These are phyloP conservation scores for Crotalus viridis DNA, from an alignment of 2,113 vertebrate species.

Conservation along the genomic window DNA sequence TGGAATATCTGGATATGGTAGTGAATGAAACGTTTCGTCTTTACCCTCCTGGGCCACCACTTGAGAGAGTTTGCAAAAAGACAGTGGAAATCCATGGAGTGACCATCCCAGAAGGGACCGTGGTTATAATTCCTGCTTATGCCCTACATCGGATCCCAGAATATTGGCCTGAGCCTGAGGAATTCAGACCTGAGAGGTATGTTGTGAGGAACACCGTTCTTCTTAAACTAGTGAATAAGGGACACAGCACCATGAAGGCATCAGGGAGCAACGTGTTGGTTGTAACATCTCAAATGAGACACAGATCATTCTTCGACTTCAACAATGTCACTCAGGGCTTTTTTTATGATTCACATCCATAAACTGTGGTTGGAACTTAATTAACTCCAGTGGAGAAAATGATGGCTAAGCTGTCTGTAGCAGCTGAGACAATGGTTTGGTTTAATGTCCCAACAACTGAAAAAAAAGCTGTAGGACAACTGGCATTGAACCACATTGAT, in stretches of 20 bases:
- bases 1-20: slow-evolving; percentile 84
- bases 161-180: slow-evolving; percentile 73
- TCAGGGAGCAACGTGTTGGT: slow-evolving; percentile 17
- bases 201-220: rapidly evolving
- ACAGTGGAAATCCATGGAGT: slow-evolving; percentile 75
- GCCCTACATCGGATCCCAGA: slow-evolving; percentile 61
- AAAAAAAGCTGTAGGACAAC: slow-evolving; percentile 56
- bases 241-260: not conserved
- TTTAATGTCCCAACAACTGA: slow-evolving; percentile 69
- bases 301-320: slow-evolving; percentile 60
- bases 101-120: slow-evolving; percentile 72
- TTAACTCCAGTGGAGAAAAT: slow-evolving; percentile 60
- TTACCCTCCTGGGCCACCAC: slow-evolving; percentile 53
- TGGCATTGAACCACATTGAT: slow-evolving; percentile 56
- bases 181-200: slow-evolving; percentile 80
- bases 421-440: slow-evolving; percentile 59
- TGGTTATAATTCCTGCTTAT: slow-evolving; percentile 65
- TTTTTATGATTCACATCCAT: slow-evolving; percentile 62
- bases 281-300: slow-evolving; percentile 48
- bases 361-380: slow-evolving; percentile 67
- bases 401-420: slow-evolving; percentile 55
- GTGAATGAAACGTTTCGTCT: slow-evolving; percentile 78
- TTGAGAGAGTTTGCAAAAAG: slow-evolving; percentile 82
- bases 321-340: slow-evolving; percentile 46
- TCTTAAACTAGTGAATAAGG: not conserved